These are phyloP conservation scores for Corydoras maculifer DNA, from an alignment of 2,113 vertebrate genomes.

Conservation along the genomic window DNA sequence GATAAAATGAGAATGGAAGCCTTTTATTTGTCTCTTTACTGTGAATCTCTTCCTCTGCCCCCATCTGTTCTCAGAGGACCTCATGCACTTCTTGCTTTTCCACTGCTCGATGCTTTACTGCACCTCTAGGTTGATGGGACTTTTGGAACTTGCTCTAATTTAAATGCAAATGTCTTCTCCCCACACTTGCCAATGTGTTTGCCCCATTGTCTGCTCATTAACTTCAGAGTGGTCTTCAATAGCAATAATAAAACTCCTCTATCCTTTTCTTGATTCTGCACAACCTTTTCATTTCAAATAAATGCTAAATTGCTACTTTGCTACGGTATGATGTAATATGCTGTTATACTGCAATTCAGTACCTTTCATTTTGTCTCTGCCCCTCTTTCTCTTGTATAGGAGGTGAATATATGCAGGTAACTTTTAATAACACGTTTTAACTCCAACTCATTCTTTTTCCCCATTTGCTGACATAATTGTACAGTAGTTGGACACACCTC, in stretches of 20 bases:
- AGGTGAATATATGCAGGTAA: background rate
- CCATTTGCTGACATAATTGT: no score
- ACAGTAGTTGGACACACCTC: background rate
- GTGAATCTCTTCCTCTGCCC: slow-evolving; percentile 17
- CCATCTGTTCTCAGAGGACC: slow-evolving; percentile 18
- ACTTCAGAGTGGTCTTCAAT: slow-evolving; percentile 35
- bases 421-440: no score
- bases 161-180: slow-evolving; percentile 44
- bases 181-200: slow-evolving; percentile 2
- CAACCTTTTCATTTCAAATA: slow-evolving; percentile 6
- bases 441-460: no score
- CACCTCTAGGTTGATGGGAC: slow-evolving; percentile 32
- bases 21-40: slow-evolving; percentile 23
- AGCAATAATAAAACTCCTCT: slow-evolving; percentile 26
- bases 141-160: slow-evolving; percentile 44
- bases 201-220: slow-evolving; percentile 35
- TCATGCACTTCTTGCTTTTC: slow-evolving; percentile 14
- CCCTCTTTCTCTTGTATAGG: background rate
- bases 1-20: slow-evolving; percentile 15
- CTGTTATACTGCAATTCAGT: background rate
- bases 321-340: background rate
- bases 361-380: background rate
- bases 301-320: slow-evolving; percentile 13
- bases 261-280: slow-evolving; percentile 6
- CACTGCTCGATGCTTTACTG: slow-evolving; percentile 5